These are phyloP conservation scores for Pedionomus torquatus DNA, from an alignment of 2,113 vertebrate genomes.

Conservation along the genomic window DNA sequence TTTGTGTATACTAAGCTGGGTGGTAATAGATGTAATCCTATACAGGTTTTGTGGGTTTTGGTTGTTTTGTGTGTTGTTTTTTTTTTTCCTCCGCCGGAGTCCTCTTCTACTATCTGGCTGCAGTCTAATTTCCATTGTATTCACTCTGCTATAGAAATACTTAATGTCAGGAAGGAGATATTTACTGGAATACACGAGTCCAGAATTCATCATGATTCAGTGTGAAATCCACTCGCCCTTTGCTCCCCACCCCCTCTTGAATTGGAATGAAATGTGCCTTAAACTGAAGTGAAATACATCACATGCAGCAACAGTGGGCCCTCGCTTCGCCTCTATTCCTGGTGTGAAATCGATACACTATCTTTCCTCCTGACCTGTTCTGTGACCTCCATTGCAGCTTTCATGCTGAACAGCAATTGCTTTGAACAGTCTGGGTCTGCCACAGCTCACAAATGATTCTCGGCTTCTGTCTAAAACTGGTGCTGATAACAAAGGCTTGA, in stretches of 20 bases:
- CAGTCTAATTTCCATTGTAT: slow-evolving; percentile 76
- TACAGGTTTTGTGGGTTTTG: neutral
- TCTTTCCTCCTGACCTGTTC: slow-evolving; percentile 89
- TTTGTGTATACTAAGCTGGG: neutral
- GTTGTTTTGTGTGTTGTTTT: neutral
- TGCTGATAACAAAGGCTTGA: slow-evolving; percentile 80
- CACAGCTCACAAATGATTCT: slow-evolving; percentile 83
- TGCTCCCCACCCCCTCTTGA: slow-evolving; percentile 81
- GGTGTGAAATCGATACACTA: slow-evolving; percentile 92
- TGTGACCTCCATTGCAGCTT: slow-evolving; percentile 89
- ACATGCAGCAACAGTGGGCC: slow-evolving; percentile 78
- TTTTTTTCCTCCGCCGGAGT: neutral
- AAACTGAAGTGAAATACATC: slow-evolving; percentile 87
- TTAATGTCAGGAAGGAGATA: slow-evolving; percentile 80
- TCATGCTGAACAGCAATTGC: slow-evolving; percentile 89
- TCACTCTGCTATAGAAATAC: slow-evolving; percentile 74
- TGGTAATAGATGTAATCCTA: neutral
- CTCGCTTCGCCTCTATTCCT: slow-evolving; percentile 80
- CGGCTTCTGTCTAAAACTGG: slow-evolving; percentile 82
- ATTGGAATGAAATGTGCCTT: slow-evolving; percentile 87
- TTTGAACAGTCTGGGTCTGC: slow-evolving; percentile 86
- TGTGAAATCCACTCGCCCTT: slow-evolving; percentile 84
- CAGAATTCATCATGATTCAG: slow-evolving; percentile 88
- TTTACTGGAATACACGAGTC: slow-evolving; percentile 81
- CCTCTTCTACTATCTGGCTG: neutral